phyloP scores from a whole-genome alignment of 2,113 vertebrate genomes.

The Pseudonaja textilis region DNA sequence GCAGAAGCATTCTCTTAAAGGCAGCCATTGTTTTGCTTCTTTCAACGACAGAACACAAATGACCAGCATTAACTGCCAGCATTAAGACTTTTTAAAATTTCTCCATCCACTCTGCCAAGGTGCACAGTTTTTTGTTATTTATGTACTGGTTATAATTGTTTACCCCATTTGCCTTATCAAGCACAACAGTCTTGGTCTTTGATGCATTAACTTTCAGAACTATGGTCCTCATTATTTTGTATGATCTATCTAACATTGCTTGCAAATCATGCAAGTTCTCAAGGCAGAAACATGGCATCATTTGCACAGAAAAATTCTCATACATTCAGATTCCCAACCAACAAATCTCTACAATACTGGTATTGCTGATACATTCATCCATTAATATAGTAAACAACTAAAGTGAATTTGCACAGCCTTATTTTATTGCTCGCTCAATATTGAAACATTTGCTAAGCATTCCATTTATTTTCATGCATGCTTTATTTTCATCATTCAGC shows the following conservation, averaged over 20 bases:
- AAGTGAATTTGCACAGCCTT: neutral
- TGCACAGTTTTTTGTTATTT: neutral
- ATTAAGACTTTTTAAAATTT: neutral
- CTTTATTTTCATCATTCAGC: neutral
- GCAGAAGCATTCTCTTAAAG: neutral
- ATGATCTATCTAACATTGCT: neutral
- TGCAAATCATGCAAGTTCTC: neutral
- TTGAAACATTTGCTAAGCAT: neutral
- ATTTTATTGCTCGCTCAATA: neutral
- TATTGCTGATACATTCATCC: neutral
- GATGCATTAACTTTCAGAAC: neutral
- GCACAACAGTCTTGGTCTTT: neutral
- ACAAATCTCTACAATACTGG: neutral
- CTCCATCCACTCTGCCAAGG: neutral
- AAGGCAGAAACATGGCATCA: neutral
- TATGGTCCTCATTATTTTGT: neutral
- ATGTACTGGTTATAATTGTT: neutral
- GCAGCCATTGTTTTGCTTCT: neutral
- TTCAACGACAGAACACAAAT: neutral
- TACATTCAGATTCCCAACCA: neutral
- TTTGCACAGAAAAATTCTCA: neutral
- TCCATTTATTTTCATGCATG: neutral
- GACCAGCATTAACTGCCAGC: neutral
- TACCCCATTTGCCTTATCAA: neutral
- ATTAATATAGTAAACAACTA: neutral